These are phyloP conservation scores for Mionectes olivaceus DNA, from an alignment of 2,797 vertebrate species.

Conservation along the genomic window DNA sequence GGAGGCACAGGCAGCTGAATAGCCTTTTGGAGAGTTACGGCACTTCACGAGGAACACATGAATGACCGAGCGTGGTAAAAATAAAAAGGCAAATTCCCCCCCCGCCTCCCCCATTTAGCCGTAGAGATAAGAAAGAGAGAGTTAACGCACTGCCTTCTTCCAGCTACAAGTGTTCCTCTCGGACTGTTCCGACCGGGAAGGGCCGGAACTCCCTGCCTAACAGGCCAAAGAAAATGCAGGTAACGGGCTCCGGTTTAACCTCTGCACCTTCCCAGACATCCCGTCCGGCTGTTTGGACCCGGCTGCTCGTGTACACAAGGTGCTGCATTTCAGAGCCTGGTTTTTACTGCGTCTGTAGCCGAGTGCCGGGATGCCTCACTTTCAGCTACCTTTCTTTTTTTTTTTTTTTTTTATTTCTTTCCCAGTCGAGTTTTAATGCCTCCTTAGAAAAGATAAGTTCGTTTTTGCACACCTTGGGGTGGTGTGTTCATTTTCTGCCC, in stretches of 20 bases:
- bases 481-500: slow-evolving; percentile 83
- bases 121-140: not conserved
- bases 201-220: not conserved
- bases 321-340: not conserved
- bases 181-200: not conserved
- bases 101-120: not conserved
- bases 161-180: not conserved
- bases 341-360: not conserved
- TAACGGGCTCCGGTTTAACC: not conserved
- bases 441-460: slow-evolving; percentile 79
- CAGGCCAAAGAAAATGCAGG: not conserved
- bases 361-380: slow-evolving; percentile 32
- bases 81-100: not conserved
- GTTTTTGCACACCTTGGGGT: slow-evolving; percentile 77
- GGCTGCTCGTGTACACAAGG: not conserved
- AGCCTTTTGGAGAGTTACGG: slow-evolving; percentile 16
- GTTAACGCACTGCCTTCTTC: not conserved
- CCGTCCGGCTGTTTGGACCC: not conserved
- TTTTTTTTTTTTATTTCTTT: slow-evolving; percentile 26
- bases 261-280: not conserved
- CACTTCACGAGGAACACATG: not conserved
- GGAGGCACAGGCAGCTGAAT: not conserved
- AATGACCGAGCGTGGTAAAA: not conserved
- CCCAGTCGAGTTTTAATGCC: slow-evolving; percentile 71
- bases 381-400: slow-evolving; percentile 39